Base-by-base conservation (phyloP, 2,113 vertebrate species). In the Rhinolophus ferrumequinum region DNA sequence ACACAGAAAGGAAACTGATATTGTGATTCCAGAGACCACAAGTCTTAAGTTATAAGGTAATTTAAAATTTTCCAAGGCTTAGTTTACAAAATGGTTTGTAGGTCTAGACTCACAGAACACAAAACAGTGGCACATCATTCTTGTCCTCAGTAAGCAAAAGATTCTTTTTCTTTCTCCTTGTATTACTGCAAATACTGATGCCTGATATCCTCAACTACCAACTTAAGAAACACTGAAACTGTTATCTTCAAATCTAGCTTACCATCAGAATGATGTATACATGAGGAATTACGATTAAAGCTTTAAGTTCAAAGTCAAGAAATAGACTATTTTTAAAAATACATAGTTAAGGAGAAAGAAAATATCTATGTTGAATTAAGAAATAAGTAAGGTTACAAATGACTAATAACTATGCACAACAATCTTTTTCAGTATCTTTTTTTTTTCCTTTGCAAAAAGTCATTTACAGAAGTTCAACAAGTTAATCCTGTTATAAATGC, bases 401-500 rank as follows among this genome's bases (percentile, higher is more conserved):
- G 97, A 96, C 98, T 98, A 98, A 81, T 92, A 75, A 97, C 98
- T 98, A 98, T 90, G 93, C 97, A 98, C 88, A 38, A 98, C 96
- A 97, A 97, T 89, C 81, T 95, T 97, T 96, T 96, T 97, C 95
- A 93, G 94, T 88, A 95, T 33, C 85, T 97, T 98, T 95, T 97
- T 86, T 81, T 84, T 97, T 96, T 88, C 60, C 93, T 94, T 95
- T 96, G 88, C 81, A 96, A 97, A 95, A 91, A 84, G 88, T 84
- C 96, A 96, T 97, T 98, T 97, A 98, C 98, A 98, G 95, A 98
- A 98, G 93, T 94, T 94, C 80, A 90, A 66, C 95, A 97, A 97
- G 56, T 96, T 96, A 93, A 94, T 96, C 96, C 88, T 83, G 90
- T 93, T 93, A 96, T 97, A 98, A 98, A 92, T 92, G 96, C 94